Base-by-base conservation (phyloP, 2,888 invertebrate species). In the Hirtodrosophila duncani region DNA sequence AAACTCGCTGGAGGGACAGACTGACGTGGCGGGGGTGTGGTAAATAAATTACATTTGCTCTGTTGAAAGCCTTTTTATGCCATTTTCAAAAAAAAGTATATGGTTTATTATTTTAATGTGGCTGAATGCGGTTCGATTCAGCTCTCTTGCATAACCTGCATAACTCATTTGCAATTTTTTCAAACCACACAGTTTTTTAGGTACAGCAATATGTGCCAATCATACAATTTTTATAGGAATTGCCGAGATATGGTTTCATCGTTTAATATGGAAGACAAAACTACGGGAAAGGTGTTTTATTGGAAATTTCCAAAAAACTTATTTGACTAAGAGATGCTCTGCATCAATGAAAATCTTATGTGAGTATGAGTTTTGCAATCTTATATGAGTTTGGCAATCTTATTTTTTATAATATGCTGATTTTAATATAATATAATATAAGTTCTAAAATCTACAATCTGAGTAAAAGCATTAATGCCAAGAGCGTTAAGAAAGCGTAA, bases 211-310 rank as follows among this genome's bases (percentile, higher is more conserved):
- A 31, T 62, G 53, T 42, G 63, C 52, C 64, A 64, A 64, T 64
- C 64, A 67, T 63, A 67, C 59, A 67, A 64, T 67, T 79, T 64
- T 51, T 67, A 58, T 55, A 48, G 63, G 70, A 79, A 75, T 79
- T 67, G 62, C 59, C 52, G 43, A 23, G 50, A 66, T 70, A 57
- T 60, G 49, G 6, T n/a, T 49, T 63, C 52, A 58, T 46, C 63
- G 64, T 67, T 67, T 51, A 63, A 37, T 27, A 61, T 66, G 62
- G 48, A 66, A 49, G 37, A 29, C 41, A 38, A 49, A 56, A 45
- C 14, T 30, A 48, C 18, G 18, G 45, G 27, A 42, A 14, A 41
- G 10, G 20, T 10, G 21, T 3, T 7, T 17, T n/a, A n/a, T n/a
- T n/a, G n/a, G n/a, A 16, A 2, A 0, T 7, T 13, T 24, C 4